Conservation (phyloP, 2,888 invertebrate species). For the Rotaria socialis region DNA sequence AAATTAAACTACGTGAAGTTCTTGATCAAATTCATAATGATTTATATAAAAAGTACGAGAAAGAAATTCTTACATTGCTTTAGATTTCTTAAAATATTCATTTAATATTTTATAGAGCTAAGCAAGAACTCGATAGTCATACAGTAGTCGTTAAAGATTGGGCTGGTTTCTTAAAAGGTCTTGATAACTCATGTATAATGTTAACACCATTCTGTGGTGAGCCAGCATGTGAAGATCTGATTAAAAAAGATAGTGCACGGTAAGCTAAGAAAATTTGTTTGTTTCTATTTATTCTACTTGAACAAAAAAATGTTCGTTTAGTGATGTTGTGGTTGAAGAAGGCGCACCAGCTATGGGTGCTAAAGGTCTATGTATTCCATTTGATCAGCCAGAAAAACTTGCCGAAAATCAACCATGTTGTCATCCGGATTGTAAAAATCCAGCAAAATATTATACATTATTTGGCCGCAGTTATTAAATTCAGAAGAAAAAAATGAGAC, state of each 20-base stretch:
- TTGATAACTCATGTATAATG: conserved; percentile 85
- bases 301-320: conserved; percentile 57
- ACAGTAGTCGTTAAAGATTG: conserved; percentile 71
- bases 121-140: conserved; percentile 71
- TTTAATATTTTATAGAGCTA: conserved; percentile 62
- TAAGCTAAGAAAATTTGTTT: conserved; percentile 56
- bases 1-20: conserved; percentile 34
- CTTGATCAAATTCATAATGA: conserved; percentile 40
- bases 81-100: not conserved
- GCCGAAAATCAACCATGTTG: conserved; percentile 72
- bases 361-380: conserved; percentile 94
- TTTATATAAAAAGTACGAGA: conserved; percentile 39
- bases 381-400: conserved; percentile 70
- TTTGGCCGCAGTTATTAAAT: conserved; percentile 89
- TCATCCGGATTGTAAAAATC: conserved; percentile 74
- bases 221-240: conserved; percentile 80
- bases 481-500: not conserved
- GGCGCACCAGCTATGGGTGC: conserved; percentile 95
- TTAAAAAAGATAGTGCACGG: conserved; percentile 90
- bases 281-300: not conserved
- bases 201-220: conserved; percentile 90
- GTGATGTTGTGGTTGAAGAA: conserved; percentile 66
- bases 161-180: conserved; percentile 72
- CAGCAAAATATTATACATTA: conserved; percentile 78
- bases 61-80: not conserved